These are phyloP conservation scores for Poecilia velifera DNA, from an alignment of 2,797 vertebrate species.

Conservation along the genomic window DNA sequence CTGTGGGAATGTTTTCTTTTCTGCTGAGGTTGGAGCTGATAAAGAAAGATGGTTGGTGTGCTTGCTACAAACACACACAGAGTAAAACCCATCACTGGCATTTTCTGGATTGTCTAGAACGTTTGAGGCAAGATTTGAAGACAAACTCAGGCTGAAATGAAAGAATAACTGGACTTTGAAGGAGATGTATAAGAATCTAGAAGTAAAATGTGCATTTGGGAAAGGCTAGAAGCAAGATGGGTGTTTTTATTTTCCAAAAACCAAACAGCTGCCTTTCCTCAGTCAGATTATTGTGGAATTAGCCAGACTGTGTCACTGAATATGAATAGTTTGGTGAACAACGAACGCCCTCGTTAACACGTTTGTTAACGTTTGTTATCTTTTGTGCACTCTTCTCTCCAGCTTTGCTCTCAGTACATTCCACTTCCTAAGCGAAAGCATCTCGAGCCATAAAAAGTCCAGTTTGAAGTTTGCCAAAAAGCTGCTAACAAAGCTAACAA, in stretches of 20 bases:
- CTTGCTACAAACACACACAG: too few species aligned
- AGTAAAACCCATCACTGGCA: not conserved
- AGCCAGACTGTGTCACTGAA: too few species aligned
- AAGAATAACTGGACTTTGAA: not conserved
- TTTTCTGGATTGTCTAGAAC: not conserved
- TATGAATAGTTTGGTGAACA: too few species aligned
- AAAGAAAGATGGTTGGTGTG: not conserved
- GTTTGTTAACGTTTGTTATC: too few species aligned
- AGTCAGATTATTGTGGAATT: not conserved
- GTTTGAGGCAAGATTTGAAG: not conserved
- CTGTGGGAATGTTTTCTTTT: not conserved
- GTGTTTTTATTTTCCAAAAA: not conserved
- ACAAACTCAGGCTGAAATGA: not conserved
- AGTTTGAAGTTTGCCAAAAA: too few species aligned
- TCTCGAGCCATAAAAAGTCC: too few species aligned
- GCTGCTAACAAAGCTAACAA: not conserved
- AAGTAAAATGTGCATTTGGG: not conserved
- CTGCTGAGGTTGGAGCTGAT: not conserved
- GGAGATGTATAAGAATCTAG: not conserved
- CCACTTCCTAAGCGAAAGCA: not conserved
- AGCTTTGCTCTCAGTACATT: not conserved
- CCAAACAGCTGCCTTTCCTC: not conserved
- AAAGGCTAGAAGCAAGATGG: not conserved
- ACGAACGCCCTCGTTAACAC: too few species aligned
- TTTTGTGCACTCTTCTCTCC: conserved; percentile 1